These are phyloP conservation scores for Alloscopus bannaensis DNA, from an alignment of 2,888 invertebrate genomes.

Conservation along the genomic window DNA sequence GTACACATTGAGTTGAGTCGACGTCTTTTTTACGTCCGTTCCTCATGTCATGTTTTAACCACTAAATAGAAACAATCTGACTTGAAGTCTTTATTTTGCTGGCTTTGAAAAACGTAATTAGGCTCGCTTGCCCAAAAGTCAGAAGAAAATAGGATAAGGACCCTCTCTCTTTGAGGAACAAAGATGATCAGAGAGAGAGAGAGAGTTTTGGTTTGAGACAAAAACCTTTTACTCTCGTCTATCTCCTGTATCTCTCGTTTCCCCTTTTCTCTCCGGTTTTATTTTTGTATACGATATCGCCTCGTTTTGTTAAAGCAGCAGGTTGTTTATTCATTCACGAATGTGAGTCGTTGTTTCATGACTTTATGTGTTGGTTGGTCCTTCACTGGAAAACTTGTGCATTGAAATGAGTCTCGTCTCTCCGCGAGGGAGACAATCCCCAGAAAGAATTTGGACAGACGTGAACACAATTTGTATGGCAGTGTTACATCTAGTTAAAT, in stretches of 20 bases:
- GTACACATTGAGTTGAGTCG: slow-evolving; percentile 10
- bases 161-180: no score
- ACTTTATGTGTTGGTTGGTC: no score
- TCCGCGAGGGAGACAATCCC: slow-evolving; percentile 32
- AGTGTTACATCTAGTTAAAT: slow-evolving; percentile 52
- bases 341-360: no score
- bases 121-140: slow-evolving; percentile 15
- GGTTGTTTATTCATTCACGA: no score
- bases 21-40: no score
- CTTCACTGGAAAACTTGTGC: no score
- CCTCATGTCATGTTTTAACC: slow-evolving; percentile 42
- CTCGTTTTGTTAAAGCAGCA: no score
- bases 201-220: background rate
- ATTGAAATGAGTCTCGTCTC: no score
- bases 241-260: slow-evolving; percentile 27
- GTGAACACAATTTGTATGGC: slow-evolving; percentile 52
- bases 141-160: no score
- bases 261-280: slow-evolving; percentile 9
- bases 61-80: slow-evolving; percentile 15
- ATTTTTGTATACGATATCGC: no score
- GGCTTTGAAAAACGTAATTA: slow-evolving; percentile 48
- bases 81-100: slow-evolving; percentile 59
- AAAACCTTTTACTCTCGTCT: background rate
- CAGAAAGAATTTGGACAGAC: slow-evolving; percentile 34
- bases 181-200: no score